These are phyloP conservation scores for Myoxocephalus aenaeus DNA, from an alignment of 2,797 vertebrate species.

Conservation along the genomic window DNA sequence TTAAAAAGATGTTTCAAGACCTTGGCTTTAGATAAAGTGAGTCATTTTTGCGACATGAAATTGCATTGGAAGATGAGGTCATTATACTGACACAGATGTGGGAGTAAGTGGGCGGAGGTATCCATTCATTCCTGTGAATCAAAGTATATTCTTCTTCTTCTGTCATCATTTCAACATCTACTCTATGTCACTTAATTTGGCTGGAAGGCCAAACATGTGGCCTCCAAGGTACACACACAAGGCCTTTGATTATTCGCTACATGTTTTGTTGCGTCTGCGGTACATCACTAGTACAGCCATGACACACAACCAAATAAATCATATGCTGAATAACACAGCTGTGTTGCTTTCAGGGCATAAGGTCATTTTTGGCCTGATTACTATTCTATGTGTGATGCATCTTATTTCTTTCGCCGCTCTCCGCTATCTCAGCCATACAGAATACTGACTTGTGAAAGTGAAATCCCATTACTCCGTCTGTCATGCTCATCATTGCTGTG, in stretches of 20 bases:
- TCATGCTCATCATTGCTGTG: conserved; percentile 58
- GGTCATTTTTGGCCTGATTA: conserved; percentile 62
- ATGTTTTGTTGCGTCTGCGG: conserved; percentile 14
- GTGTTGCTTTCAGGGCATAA: conserved; percentile 41
- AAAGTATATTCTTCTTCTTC: not conserved
- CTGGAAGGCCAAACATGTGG: conserved; percentile 6
- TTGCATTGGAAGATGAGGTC: conserved; percentile 20
- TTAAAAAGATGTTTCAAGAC: conserved; percentile 28
- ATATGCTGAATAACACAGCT: conserved; percentile 21
- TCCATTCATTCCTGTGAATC: conserved; percentile 40
- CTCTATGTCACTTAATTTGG: conserved; percentile 11
- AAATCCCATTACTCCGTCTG: conserved; percentile 69
- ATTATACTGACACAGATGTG: conserved; percentile 32
- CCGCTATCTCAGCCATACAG: conserved; percentile 46
- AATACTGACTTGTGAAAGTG: conserved; percentile 53
- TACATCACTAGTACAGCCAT: conserved; percentile 3
- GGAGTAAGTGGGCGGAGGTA: conserved; percentile 23
- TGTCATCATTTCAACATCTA: not conserved
- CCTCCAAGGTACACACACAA: conserved; percentile 6
- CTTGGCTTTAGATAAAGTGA: conserved; percentile 34
- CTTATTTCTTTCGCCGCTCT: conserved; percentile 25
- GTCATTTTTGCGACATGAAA: conserved; percentile 35
- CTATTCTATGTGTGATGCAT: conserved; percentile 49
- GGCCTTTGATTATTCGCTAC: conserved; percentile 12
- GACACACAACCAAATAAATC: conserved; percentile 36